A percentile compares a stretch with the other conserved stretches of the same genome.
phyloP scores from a whole-genome alignment of 2,797 vertebrate genomes.

The Pseudopleuronectes americanus region DNA sequence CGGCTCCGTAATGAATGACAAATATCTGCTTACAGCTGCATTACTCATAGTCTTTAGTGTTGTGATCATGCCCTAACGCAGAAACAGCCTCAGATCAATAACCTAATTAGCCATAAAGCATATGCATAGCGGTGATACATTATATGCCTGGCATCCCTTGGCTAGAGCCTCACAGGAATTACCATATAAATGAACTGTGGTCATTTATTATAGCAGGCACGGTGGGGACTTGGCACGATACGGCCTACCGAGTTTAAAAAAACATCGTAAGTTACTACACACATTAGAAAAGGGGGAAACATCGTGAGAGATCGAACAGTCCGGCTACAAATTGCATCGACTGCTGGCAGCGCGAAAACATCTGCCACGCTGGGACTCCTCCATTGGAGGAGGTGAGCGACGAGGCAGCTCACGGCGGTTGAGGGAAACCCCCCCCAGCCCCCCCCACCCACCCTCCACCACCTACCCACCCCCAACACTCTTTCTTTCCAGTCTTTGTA shows the following conservation, averaged over 20 bases:
- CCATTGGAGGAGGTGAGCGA: conserved; percentile 29
- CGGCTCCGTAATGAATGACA: conserved; percentile 46
- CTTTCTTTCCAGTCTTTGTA: conserved; percentile 75
- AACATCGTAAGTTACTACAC: conserved; percentile 47
- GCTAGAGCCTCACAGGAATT: conserved; percentile 68
- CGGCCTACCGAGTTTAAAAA: conserved; percentile 1
- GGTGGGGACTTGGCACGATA: conserved; percentile 47
- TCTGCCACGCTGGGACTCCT: conserved; percentile 45
- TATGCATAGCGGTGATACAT: conserved; percentile 75
- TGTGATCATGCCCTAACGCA: conserved; percentile 61
- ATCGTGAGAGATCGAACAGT: conserved; percentile 47
- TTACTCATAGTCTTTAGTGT: conserved; percentile 72
- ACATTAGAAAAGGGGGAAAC: conserved; percentile 63
- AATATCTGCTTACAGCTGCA: conserved; percentile 68
- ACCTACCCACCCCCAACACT: conserved; percentile 41
- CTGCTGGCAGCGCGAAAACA: conserved; percentile 55
- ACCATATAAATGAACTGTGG: conserved; percentile 73
- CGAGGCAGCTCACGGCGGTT: conserved; percentile 24
- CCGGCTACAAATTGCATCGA: conserved; percentile 51
- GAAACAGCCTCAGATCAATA: conserved; percentile 75
- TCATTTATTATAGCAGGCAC: conserved; percentile 71
- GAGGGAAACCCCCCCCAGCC: conserved; percentile 60
- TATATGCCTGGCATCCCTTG: conserved; percentile 75
- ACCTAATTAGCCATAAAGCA: conserved; percentile 80
- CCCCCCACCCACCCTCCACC: conserved; percentile 22